phyloP scores from a whole-genome alignment of 2,113 vertebrate species.

The Alces alces region DNA sequence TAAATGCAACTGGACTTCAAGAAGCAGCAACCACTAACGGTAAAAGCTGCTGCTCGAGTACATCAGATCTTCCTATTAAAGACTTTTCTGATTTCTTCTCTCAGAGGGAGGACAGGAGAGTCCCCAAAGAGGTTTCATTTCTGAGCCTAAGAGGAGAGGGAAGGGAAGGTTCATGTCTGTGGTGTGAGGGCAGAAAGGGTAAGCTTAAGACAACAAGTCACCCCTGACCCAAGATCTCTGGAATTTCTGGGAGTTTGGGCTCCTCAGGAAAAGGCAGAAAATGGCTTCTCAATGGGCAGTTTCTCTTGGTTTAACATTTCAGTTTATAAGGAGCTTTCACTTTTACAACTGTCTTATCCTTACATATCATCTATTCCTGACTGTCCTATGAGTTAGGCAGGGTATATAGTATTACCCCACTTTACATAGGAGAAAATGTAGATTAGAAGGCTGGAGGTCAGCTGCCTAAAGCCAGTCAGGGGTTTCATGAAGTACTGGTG shows the following conservation, averaged over 20 bases:
- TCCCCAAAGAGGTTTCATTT: background rate
- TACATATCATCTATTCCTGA: background rate
- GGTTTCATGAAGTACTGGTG: background rate
- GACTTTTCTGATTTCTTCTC: background rate
- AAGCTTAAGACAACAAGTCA: background rate
- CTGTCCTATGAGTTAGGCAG: background rate
- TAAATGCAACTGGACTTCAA: background rate
- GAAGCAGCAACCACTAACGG: background rate
- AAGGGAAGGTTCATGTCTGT: background rate
- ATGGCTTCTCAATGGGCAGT: background rate
- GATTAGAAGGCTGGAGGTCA: background rate
- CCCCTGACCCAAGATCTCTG: background rate
- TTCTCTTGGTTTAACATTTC: background rate
- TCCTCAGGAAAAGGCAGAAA: background rate
- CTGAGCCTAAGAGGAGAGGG: background rate
- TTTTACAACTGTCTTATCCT: background rate
- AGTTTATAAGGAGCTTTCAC: conserved; percentile 10
- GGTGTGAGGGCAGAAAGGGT: background rate
- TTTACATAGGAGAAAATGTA: background rate
- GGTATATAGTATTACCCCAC: background rate
- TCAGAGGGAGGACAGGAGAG: background rate
- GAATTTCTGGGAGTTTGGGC: background rate
- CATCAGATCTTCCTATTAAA: background rate
- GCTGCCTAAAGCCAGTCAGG: background rate
- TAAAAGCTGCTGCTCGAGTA: background rate